Conservation (phyloP, 2,113 vertebrate genomes). For the chimpanzee (Pan troglodytes) region NHGRI_mPanTro3-v2.1_pri NC_072404.2:169381501-169382000, state of each 20-base stretch:
- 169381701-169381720: too few species aligned
- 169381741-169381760: neutral
- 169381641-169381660: too few species aligned
- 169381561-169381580: too few species aligned
- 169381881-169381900: neutral
- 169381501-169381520: fast-evolving
- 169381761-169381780: too few species aligned
- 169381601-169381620: too few species aligned
- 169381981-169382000: too few species aligned
- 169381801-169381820: neutral
- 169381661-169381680: too few species aligned
- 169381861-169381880: fast-evolving
- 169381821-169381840: neutral
- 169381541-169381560: too few species aligned
- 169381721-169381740: too few species aligned
- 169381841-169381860: fast-evolving
- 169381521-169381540: fast-evolving
- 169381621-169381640: too few species aligned
- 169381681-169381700: too few species aligned
- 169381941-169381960: neutral
- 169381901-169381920: neutral
- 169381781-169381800: fast-evolving
- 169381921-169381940: neutral
- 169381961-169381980: neutral
- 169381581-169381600: too few species aligned